A percentile compares a stretch with the other conserved stretches of the same genome.
Conservation (phyloP, 2,113 vertebrate species). For the Toxotes chatareus region DNA sequence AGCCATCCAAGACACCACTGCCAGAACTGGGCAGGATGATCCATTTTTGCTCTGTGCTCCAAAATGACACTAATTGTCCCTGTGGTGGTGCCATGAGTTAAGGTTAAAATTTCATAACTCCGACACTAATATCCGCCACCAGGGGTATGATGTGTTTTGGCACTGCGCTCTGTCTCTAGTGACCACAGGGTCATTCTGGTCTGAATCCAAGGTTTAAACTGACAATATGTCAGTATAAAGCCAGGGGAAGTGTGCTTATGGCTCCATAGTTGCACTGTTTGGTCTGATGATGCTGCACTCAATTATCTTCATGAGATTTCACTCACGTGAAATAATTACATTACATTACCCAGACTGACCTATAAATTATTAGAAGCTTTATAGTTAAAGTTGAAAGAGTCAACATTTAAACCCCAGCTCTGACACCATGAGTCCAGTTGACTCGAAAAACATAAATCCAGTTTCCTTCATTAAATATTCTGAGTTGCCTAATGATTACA, state of each 20-base stretch:
- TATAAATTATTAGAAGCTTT: neutral
- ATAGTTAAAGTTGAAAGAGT: neutral
- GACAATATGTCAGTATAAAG: constrained; percentile 28
- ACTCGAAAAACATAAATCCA: neutral
- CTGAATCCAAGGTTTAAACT: constrained; percentile 37
- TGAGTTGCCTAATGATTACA: constrained; percentile 1
- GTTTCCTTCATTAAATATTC: constrained; percentile 9
- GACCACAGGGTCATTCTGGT: constrained; percentile 36
- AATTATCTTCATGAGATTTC: neutral
- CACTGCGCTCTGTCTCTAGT: constrained; percentile 37
- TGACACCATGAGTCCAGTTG: neutral
- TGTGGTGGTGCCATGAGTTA: constrained; percentile 23
- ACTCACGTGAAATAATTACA: neutral
- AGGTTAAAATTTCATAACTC: constrained; percentile 48
- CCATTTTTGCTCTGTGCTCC: constrained; percentile 11
- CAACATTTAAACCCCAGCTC: neutral
- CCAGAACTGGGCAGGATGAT: constrained; percentile 6
- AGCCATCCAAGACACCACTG: neutral
- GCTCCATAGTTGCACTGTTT: constrained; percentile 2
- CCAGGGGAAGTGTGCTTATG: constrained; percentile 10
- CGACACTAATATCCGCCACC: constrained; percentile 25
- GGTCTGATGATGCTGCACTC: neutral
- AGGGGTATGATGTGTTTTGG: constrained; percentile 40
- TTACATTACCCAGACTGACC: neutral
- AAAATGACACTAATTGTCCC: constrained; percentile 38